phyloP scores from a whole-genome alignment of 2,888 invertebrate genomes.

The Selenia dentaria region DNA sequence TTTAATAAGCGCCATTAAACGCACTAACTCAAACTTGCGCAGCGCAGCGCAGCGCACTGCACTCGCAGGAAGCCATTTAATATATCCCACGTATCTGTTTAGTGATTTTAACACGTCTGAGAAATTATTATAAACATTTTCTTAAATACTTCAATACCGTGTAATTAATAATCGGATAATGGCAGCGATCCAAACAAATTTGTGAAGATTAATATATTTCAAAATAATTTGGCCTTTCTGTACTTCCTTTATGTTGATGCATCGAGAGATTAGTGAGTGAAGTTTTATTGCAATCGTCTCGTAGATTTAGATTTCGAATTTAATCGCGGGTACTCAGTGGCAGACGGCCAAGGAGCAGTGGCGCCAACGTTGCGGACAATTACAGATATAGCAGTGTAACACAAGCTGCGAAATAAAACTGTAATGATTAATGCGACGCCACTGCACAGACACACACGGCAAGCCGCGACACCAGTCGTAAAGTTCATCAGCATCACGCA shows the following conservation, averaged over 20 bases:
- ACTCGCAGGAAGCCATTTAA: constrained; percentile 36
- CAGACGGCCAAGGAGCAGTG: constrained; percentile 71
- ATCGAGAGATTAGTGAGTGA: constrained; percentile 43
- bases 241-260: constrained; percentile 45
- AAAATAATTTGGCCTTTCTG: too few relatives aligned
- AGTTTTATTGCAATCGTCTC: constrained; percentile 49
- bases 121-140: constrained; percentile 49
- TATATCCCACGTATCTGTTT: constrained; percentile 5
- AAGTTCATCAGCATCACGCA: constrained; percentile 43
- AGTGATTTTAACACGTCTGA: constrained; percentile 39
- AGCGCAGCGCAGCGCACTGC: constrained; percentile 27
- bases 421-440: constrained; percentile 63
- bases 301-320: constrained; percentile 59
- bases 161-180: constrained; percentile 43
- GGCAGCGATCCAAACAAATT: constrained; percentile 54
- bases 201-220: constrained; percentile 20
- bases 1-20: constrained; percentile 38
- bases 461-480: constrained; percentile 38
- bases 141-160: constrained; percentile 43
- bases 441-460: constrained; percentile 44
- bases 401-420: constrained; percentile 67
- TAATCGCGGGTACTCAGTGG: constrained; percentile 64
- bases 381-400: constrained; percentile 68
- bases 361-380: constrained; percentile 70
- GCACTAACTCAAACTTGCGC: constrained; percentile 34